phyloP scores from a whole-genome alignment of 1,140 invertebrate genomes.

The Drosophila carrolli region DNA sequence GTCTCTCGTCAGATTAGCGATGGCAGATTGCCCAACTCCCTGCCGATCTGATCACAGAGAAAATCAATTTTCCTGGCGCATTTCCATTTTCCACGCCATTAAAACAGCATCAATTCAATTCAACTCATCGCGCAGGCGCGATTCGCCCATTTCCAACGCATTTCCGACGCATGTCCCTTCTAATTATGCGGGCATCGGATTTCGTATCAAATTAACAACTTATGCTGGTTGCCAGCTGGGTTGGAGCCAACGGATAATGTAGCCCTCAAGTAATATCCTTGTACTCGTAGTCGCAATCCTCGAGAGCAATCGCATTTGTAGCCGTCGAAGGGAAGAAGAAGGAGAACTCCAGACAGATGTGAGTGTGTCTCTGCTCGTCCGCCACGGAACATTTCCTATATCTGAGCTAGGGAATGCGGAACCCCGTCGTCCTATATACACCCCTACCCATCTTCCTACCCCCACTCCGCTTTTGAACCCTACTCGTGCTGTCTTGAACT shows the following conservation, averaged over 20 bases:
- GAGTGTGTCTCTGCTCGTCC: slow-evolving; percentile 19
- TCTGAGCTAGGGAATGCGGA: slow-evolving; percentile 54
- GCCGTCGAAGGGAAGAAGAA: slow-evolving; percentile 7
- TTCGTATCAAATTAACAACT: slow-evolving; percentile 64
- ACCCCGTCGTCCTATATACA: slow-evolving; percentile 19
- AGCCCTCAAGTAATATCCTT: slow-evolving; percentile 29
- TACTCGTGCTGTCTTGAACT: slow-evolving; percentile 52
- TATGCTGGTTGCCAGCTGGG: slow-evolving; percentile 77
- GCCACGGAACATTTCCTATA: slow-evolving; percentile 43
- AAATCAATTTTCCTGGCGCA: slow-evolving; percentile 42
- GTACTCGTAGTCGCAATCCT: slow-evolving; percentile 4
- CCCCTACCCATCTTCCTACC: not conserved
- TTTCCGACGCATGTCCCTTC: slow-evolving; percentile 34
- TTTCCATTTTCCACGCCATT: slow-evolving; percentile 51
- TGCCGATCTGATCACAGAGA: slow-evolving; percentile 20
- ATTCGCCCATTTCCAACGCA: slow-evolving; percentile 31
- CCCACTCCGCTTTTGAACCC: slow-evolving; percentile 12
- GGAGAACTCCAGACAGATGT: slow-evolving; percentile 45
- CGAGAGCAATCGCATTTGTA: slow-evolving; percentile 16
- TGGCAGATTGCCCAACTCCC: slow-evolving; percentile 22
- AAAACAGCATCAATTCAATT: slow-evolving; percentile 28
- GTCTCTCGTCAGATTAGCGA: slow-evolving; percentile 1
- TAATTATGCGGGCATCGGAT: slow-evolving; percentile 71
- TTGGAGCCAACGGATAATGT: slow-evolving; percentile 49
- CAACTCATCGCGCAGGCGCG: slow-evolving; percentile 37